These are phyloP conservation scores for Microplitis mediator DNA, from an alignment of 1,140 invertebrate species.

Conservation along the genomic window DNA sequence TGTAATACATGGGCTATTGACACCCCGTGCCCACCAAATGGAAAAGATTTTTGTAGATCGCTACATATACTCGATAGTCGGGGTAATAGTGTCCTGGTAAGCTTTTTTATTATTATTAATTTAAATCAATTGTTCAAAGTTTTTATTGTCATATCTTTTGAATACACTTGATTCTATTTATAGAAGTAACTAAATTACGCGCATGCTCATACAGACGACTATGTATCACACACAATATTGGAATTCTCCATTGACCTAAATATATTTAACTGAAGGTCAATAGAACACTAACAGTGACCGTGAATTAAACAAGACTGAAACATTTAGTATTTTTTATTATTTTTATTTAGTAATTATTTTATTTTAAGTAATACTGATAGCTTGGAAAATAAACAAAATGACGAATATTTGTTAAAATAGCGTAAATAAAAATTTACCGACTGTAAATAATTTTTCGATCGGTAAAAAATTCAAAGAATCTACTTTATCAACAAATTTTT, in stretches of 20 bases:
- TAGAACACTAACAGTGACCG: too few species aligned
- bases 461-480: too few species aligned
- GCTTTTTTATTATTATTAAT: conserved; percentile 3
- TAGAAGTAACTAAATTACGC: neutral
- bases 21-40: conserved; percentile 67
- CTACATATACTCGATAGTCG: conserved; percentile 70
- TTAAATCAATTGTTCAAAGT: neutral
- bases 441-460: too few species aligned
- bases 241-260: neutral
- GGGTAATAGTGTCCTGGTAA: conserved; percentile 67
- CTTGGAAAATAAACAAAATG: too few species aligned
- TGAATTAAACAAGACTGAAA: neutral
- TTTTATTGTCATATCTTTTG: too few species aligned
- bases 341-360: too few species aligned
- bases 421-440: too few species aligned
- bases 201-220: neutral
- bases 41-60: conserved; percentile 70
- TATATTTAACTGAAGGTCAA: neutral
- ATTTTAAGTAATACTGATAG: too few species aligned
- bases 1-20: conserved; percentile 73
- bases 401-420: too few species aligned
- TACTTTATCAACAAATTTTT: too few species aligned
- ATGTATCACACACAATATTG: neutral
- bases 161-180: too few species aligned
- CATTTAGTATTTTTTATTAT: neutral